Evolutionary conservation across 2,888 invertebrate genomes (phyloP), one percentile per base, ranked within the genome.

Genomic region (Leucophora obtusa): DNA sequence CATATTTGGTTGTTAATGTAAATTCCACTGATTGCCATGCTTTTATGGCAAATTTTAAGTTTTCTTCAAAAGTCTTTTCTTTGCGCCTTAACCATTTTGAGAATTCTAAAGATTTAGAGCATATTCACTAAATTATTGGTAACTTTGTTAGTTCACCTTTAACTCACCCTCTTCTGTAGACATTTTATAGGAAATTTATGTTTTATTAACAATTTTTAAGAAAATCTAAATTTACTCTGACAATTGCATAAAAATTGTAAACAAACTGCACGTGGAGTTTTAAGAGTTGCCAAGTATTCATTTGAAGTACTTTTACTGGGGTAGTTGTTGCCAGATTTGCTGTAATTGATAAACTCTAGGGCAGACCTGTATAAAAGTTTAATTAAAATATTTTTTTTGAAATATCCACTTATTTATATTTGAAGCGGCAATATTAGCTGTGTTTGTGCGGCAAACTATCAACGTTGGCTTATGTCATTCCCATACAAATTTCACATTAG

Each of bases 1-100:
- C 89, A 65, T 89, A 88, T 84, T 90, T 90, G 43, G 83, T 85
- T 10, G 85, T 68, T 38, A 88, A 82, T 0, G 84, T 82, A 38
- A 90, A 88, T 62, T 90, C 90, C 0, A 87, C 83, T 0, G 90
- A 89, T 76, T 88, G 88, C 89, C 90, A 90, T 9, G 88, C 86
- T 82, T 88, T 89, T 2, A 89, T 84, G 0, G 87, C 89, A 73
- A 90, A 90, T 35, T 85, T 84, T 1, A 90, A 63, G 66, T 87
- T 89, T 62, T 87, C 86, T 2, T 82, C 70, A 38, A 87, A 89
- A 0, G 85, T 54, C 58, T 88, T 88, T 38, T 85, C 85, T 1
- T 83, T 53, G 2, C 90, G 85, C 8, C 84, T 82, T 33, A 90
- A 84, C 90, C 90, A 90, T 68, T 84, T 83, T 18, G 76, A 83